Percentiles rank a stretch among this genome's conserved stretches.
phyloP scores from a whole-genome alignment of 2,888 invertebrate species.

The Catocala nupta region DNA sequence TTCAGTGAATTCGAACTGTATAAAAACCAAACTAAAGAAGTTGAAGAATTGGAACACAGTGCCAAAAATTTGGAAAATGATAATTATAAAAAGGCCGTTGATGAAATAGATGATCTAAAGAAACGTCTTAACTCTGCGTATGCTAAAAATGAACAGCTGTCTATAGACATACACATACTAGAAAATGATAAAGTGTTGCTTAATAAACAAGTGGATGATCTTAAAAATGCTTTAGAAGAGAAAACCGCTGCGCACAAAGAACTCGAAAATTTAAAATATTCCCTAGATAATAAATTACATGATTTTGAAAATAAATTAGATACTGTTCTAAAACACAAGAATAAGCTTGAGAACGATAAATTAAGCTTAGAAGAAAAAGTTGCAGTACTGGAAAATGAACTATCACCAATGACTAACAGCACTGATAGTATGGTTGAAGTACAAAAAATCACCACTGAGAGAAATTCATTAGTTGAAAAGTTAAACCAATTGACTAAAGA shows the following conservation, averaged over 20 bases:
- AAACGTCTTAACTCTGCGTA: conserved; percentile 69
- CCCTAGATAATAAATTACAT: conserved; percentile 42
- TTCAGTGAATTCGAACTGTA: conserved; percentile 75
- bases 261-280: conserved; percentile 37
- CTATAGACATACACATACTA: conserved; percentile 83
- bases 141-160: conserved; percentile 81
- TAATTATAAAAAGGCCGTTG: conserved; percentile 65
- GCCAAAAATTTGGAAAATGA: conserved; percentile 64
- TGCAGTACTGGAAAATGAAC: conserved; percentile 44
- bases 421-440: conserved; percentile 24
- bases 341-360: conserved; percentile 61
- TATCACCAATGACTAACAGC: conserved; percentile 31
- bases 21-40: conserved; percentile 80
- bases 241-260: conserved; percentile 43
- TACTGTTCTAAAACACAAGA: conserved; percentile 38
- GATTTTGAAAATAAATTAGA: conserved; percentile 46
- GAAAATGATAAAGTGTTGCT: conserved; percentile 84
- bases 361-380: conserved; percentile 58
- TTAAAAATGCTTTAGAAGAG: conserved; percentile 63
- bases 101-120: conserved; percentile 79
- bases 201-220: conserved; percentile 77
- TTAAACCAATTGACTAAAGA: conserved; percentile 53
- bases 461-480: conserved; percentile 46
- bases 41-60: conserved; percentile 81
- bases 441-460: conserved; percentile 56